Conservation (phyloP, 1,140 invertebrate genomes). For the Eurytemora carolleeae region DNA sequence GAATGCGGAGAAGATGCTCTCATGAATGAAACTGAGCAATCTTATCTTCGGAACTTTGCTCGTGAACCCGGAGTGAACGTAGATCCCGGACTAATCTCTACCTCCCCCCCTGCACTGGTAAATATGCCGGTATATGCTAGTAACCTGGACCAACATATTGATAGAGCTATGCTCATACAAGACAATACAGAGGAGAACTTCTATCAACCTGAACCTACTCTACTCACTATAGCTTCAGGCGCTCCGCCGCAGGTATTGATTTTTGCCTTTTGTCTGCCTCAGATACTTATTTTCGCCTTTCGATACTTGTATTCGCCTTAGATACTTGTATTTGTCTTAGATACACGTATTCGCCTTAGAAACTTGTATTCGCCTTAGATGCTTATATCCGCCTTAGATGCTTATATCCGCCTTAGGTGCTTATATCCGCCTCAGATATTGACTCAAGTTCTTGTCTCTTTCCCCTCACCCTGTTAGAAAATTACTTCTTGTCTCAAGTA, state of each 20-base stretch:
- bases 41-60: not conserved
- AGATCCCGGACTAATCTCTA: not conserved
- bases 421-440: too few species aligned
- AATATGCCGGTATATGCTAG: not conserved
- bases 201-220: constrained; percentile 1
- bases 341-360: too few species aligned
- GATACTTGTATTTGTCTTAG: too few species aligned
- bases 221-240: constrained; percentile 1
- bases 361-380: too few species aligned
- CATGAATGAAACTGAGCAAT: not conserved
- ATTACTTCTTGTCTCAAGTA: too few species aligned
- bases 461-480: too few species aligned
- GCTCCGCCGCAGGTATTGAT: not conserved
- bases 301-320: too few species aligned
- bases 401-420: too few species aligned
- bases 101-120: not conserved
- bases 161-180: not conserved
- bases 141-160: not conserved
- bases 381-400: too few species aligned
- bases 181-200: constrained; percentile 14
- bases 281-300: too few species aligned
- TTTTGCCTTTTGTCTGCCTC: too few species aligned
- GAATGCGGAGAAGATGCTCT: not conserved
- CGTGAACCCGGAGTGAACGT: not conserved
- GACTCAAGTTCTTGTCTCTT: too few species aligned